Evolutionary conservation across 2,113 vertebrate genomes (phyloP).

Genomic region (Thymallus thymallus): DNA sequence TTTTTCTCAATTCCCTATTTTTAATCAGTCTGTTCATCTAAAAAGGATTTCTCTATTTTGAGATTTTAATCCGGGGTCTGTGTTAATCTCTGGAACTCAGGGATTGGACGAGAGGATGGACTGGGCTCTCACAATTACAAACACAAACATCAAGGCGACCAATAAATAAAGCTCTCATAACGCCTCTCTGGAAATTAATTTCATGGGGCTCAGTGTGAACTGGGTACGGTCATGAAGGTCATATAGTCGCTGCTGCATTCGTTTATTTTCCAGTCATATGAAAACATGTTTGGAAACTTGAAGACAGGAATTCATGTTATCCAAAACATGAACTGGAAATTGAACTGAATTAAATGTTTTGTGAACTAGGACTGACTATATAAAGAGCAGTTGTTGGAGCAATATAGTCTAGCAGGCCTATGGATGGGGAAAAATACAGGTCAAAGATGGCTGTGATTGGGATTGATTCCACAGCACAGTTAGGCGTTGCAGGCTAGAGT

Average conservation of each 20-base stretch:
- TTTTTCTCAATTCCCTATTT: constrained; percentile 37
- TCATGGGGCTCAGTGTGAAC: constrained; percentile 30
- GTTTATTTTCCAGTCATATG: constrained; percentile 39
- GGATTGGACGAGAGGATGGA: constrained; percentile 62
- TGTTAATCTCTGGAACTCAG: constrained; percentile 71
- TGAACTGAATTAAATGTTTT: neutral
- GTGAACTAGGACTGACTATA: neutral
- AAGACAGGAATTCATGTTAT: neutral
- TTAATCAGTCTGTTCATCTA: constrained; percentile 68
- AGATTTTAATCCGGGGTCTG: constrained; percentile 73
- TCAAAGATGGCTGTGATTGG: no score
- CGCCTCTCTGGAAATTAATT: constrained; percentile 71
- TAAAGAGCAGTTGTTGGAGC: neutral
- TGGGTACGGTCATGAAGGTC: constrained; percentile 62
- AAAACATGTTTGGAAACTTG: constrained; percentile 15
- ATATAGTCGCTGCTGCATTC: constrained; percentile 40
- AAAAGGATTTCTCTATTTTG: constrained; percentile 76
- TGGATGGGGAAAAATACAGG: neutral
- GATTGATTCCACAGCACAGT: neutral
- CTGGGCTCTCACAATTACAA: constrained; percentile 20
- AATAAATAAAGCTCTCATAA: constrained; percentile 59
- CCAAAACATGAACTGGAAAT: constrained; percentile 17
- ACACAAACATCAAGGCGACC: constrained; percentile 46
- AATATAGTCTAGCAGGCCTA: constrained; percentile 1
- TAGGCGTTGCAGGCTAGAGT: constrained; percentile 14